phyloP scores from a whole-genome alignment of 2,888 invertebrate genomes.

The Phoronis australis region DNA sequence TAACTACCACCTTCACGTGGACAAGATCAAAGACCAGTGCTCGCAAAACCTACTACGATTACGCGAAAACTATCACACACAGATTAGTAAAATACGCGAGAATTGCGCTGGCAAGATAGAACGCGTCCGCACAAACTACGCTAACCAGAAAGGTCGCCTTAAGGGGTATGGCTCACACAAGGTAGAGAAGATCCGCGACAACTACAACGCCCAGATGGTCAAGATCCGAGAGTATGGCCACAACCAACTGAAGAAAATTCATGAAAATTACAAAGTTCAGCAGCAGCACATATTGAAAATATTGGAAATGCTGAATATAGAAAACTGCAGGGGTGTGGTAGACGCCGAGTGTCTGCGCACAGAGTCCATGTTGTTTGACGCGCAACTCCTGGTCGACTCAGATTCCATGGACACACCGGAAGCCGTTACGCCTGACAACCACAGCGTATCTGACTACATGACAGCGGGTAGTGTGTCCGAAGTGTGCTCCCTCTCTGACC shows the following conservation, averaged over 20 bases:
- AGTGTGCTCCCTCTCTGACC: too few relatives aligned
- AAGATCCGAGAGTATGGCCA: constrained; percentile 92
- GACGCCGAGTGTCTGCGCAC: constrained; percentile 64
- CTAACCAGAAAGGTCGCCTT: constrained; percentile 80
- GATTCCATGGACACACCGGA: constrained; percentile 11
- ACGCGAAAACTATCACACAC: constrained; percentile 85
- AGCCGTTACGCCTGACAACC: constrained; percentile 17
- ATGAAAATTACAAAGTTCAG: constrained; percentile 92
- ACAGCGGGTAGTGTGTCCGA: constrained; percentile 23
- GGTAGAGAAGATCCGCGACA: constrained; percentile 88
- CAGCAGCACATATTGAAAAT: constrained; percentile 92
- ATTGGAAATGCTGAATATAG: constrained; percentile 86
- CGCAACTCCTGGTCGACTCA: constrained; percentile 23
- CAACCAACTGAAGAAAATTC: constrained; percentile 79
- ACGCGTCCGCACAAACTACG: constrained; percentile 87
- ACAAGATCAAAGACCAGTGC: constrained; percentile 37
- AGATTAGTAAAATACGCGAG: constrained; percentile 81
- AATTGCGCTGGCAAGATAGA: constrained; percentile 92
- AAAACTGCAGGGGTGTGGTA: constrained; percentile 68
- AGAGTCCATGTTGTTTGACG: constrained; percentile 61
- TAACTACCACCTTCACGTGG: constrained; percentile 40
- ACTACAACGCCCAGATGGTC: constrained; percentile 90
- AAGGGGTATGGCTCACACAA: constrained; percentile 87
- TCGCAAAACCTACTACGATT: constrained; percentile 62
- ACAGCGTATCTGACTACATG: constrained; percentile 28